Conservation (phyloP, 2,113 vertebrate genomes). For the Saccopteryx leptura region DNA sequence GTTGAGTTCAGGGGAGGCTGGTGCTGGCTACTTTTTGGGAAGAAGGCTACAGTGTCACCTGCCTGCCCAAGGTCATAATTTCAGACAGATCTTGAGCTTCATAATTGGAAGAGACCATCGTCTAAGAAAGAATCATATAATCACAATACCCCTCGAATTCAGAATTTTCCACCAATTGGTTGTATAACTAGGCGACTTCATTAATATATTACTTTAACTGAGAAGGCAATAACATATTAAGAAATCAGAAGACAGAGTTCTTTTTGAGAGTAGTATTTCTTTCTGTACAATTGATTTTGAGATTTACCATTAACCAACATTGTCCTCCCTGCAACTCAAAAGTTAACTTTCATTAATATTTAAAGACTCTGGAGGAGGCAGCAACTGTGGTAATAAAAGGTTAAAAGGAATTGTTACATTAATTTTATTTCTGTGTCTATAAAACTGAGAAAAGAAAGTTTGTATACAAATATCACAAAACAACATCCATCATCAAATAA, state of each 20-base stretch:
- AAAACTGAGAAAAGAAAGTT: slow-evolving; percentile 90
- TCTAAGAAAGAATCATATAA: slow-evolving; percentile 30
- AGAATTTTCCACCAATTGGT: slow-evolving; percentile 39
- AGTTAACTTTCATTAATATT: slow-evolving; percentile 69
- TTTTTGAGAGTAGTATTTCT: slow-evolving; percentile 43
- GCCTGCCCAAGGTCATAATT: neutral
- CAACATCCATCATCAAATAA: slow-evolving; percentile 93
- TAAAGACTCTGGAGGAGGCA: slow-evolving; percentile 82
- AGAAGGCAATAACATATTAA: slow-evolving; percentile 64
- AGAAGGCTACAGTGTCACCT: neutral
- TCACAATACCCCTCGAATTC: neutral
- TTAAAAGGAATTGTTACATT: slow-evolving; percentile 84
- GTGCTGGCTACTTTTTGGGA: slow-evolving; percentile 15
- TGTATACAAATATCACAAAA: slow-evolving; percentile 98
- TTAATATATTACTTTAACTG: slow-evolving; percentile 11
- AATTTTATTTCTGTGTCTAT: slow-evolving; percentile 86
- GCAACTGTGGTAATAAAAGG: slow-evolving; percentile 85
- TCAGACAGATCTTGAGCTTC: slow-evolving; percentile 20
- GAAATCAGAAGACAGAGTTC: slow-evolving; percentile 62
- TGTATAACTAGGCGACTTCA: neutral
- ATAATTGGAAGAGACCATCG: neutral
- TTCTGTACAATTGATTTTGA: slow-evolving; percentile 39
- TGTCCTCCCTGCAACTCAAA: slow-evolving; percentile 72
- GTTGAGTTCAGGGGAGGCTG: slow-evolving; percentile 67
- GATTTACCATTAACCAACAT: slow-evolving; percentile 67